Conservation (phyloP, 2,888 invertebrate genomes). For the Geophilus truncorum region DNA sequence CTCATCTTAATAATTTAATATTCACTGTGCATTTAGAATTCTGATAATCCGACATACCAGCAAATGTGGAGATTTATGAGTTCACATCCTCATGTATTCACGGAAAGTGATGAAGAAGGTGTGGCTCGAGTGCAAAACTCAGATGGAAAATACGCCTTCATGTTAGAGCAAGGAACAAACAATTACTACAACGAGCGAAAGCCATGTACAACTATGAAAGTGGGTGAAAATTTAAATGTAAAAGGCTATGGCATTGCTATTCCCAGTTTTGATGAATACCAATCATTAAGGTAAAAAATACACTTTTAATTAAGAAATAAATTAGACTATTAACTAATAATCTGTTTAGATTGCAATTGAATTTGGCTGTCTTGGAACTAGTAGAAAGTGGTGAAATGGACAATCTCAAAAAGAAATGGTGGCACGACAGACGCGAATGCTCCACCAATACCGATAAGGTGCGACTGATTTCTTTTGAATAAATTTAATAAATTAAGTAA, state of each 20-base stretch:
- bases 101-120: slow-evolving; percentile 73
- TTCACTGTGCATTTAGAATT: slow-evolving; percentile 58
- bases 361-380: slow-evolving; percentile 81
- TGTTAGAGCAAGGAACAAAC: slow-evolving; percentile 60
- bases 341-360: slow-evolving; percentile 76
- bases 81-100: slow-evolving; percentile 75
- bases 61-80: slow-evolving; percentile 95
- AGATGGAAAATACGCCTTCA: slow-evolving; percentile 67
- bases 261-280: slow-evolving; percentile 49
- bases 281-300: not conserved
- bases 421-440: slow-evolving; percentile 67
- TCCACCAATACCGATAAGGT: slow-evolving; percentile 43
- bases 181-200: slow-evolving; percentile 80
- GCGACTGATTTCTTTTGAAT: not conserved
- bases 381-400: slow-evolving; percentile 88
- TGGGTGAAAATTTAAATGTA: slow-evolving; percentile 75
- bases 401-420: slow-evolving; percentile 91
- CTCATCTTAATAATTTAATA: slow-evolving; percentile 37
- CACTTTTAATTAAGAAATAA: not conserved
- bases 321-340: not conserved
- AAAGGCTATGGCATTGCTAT: slow-evolving; percentile 95
- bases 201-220: slow-evolving; percentile 94
- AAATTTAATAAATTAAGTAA: not conserved
- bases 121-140: slow-evolving; percentile 69
- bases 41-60: slow-evolving; percentile 77